phyloP scores from a whole-genome alignment of 2,888 invertebrate genomes.

The Tetragnatha montana region DNA sequence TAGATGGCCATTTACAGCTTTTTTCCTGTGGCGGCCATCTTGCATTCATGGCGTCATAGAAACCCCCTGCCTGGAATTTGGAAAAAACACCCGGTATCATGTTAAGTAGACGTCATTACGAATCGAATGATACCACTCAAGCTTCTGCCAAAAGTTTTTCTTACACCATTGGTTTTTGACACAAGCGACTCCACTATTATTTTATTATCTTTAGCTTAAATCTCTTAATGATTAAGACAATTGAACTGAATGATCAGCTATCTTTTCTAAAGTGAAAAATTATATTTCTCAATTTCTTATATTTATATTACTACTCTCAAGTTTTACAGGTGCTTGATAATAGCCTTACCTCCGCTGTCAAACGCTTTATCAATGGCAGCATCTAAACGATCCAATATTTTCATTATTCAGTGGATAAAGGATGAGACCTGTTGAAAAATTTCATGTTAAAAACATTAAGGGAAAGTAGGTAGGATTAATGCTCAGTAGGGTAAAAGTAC shows the following conservation, averaged over 20 bases:
- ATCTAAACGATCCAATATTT: constrained; percentile 19
- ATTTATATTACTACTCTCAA: neutral
- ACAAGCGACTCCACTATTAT: neutral
- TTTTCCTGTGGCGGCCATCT: no score
- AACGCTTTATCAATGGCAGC: constrained; percentile 17
- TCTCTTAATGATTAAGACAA: neutral
- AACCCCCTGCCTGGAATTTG: no score
- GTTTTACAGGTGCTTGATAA: neutral
- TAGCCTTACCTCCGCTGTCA: constrained; percentile 40
- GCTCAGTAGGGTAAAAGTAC: no score
- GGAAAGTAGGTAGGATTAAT: no score
- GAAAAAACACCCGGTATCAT: no score
- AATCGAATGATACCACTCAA: no score
- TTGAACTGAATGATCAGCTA: neutral
- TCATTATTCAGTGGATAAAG: neutral
- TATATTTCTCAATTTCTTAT: neutral
- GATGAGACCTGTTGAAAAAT: neutral
- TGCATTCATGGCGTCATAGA: no score
- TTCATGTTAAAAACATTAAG: neutral
- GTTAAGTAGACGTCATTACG: no score
- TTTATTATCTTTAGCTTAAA: neutral
- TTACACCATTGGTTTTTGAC: no score
- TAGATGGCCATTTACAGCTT: no score
- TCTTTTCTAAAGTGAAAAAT: neutral
- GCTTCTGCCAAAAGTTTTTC: no score